Base-by-base conservation (phyloP, 2,888 invertebrate species). In the Caenorhabditis becei region DNA sequence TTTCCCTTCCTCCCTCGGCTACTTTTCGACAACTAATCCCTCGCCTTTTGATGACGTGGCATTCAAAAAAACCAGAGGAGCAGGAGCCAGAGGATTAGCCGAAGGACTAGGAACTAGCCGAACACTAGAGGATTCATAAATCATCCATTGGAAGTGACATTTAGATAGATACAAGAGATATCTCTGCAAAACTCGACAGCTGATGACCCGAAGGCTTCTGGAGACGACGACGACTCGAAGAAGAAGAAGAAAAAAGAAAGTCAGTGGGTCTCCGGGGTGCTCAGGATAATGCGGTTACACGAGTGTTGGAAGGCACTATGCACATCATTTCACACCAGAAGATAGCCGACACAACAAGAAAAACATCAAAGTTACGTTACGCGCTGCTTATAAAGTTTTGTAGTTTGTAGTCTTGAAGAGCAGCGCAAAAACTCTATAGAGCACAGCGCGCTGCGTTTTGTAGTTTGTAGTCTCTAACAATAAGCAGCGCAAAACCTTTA, bases 281-380 rank as follows among this genome's bases (percentile, higher is more conserved):
- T 51, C 59, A 59, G 59, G 59, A 69, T 69, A 69, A 69, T 69
- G 26, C 14, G 44, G 51, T 69, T 69, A 69, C 35, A 37, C 24
- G 59, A 23, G 59, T 16, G 59, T 23, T 24, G 26, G n/a, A 1
- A 24, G 54, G 16, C 54, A n/a, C 24, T 26, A 24, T 54, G 26
- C 26, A 28, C 26, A 28, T 26, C 26, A 28, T 28, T 26, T 54
- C 26, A 54, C 26, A 54, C 54, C 26, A 54, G 26, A n/a, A 53
- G 26, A 8, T 26, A 28, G 41, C 41, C 26, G 28, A 54, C 53
- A 54, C 28, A 54, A 54, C 54, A 28, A 26, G 54, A 53, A 49
- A 49, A 49, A 41, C 7, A 5, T 11, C 10, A 5, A 18, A 20
- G 32, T 32, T 32, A 7, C 10, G 10, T 32, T 32, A 32, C 5